phyloP scores from a whole-genome alignment of 2,888 invertebrate species.

The Silvanus unidentatus region DNA sequence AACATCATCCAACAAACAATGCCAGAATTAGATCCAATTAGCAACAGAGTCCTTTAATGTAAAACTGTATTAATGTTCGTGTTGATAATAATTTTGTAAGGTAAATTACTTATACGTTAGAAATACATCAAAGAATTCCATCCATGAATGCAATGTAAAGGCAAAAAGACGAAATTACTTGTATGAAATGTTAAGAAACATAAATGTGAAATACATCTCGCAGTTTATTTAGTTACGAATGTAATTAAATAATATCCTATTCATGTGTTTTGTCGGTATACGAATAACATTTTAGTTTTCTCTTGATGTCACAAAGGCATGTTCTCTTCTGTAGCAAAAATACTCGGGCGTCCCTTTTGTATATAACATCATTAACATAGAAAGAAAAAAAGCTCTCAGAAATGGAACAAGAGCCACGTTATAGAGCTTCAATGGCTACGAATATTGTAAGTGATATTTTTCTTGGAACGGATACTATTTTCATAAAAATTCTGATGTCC shows the following conservation, averaged over 20 bases:
- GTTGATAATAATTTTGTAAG: constrained; percentile 2
- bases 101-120: constrained; percentile 5
- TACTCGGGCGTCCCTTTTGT: background rate
- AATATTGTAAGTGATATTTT: too few relatives aligned
- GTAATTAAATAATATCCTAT: background rate
- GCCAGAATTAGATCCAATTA: constrained; percentile 7
- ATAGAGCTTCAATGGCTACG: too few relatives aligned
- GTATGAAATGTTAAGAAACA: too few relatives aligned
- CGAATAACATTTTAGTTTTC: background rate
- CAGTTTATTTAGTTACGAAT: background rate
- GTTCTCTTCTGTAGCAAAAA: background rate
- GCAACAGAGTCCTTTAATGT: constrained; percentile 1
- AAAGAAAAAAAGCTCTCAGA: too few relatives aligned
- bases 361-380: too few relatives aligned
- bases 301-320: background rate
- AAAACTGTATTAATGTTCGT: background rate
- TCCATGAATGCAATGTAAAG: too few relatives aligned
- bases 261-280: background rate
- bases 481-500: too few relatives aligned
- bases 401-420: too few relatives aligned
- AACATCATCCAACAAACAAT: constrained; percentile 3
- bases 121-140: constrained; percentile 8
- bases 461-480: too few relatives aligned
- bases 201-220: too few relatives aligned
- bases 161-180: too few relatives aligned